Evolutionary conservation across 1,140 invertebrate species (phyloP), one percentile per base, ranked within the genome.

Genomic region (Harlomillsia oculata): DNA sequence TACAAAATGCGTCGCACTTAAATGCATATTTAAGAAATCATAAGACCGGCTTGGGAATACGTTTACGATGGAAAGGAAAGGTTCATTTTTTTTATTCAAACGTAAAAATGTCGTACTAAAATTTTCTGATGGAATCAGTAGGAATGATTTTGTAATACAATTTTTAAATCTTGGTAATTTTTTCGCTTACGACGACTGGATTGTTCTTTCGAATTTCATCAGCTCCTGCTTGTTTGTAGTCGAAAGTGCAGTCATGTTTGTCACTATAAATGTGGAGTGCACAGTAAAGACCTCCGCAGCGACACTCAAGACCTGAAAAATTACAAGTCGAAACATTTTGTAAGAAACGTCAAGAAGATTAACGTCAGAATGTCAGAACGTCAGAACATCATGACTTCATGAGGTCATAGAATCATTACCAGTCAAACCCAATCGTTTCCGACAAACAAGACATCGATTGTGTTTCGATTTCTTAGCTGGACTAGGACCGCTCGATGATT

Each of bases 121-220:
- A n/a, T n/a, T n/a, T n/a, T n/a, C n/a, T n/a, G n/a, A n/a, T n/a
- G n/a, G n/a, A n/a, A n/a, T n/a, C n/a, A n/a, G n/a, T n/a, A n/a
- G n/a, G n/a, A n/a, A n/a, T n/a, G n/a, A n/a, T n/a, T n/a, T n/a
- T n/a, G n/a, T n/a, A n/a, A 50, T 30, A 50, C 29, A 20, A 40
- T 39, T 6, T 82, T 91, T 85, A 98, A 82, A 99, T 97, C 80
- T 98, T 98, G 81, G 96, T 88, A 75, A 99, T 94, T 81, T 99
- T 99, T 76, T 97, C 91, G 68, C 91, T 92, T 71, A 97, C 89
- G 68, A 99, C 90, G 70, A 98, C 89, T 62, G 96, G 96, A 81
- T 99, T 99, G 78, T 97, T 97, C 78, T 94, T 94, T 72, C 93
- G 82, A 72, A 99, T 97, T 75, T 98, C 91, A 77, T 97, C 89